These are phyloP conservation scores for Apodemus sylvaticus DNA, from an alignment of 2,113 vertebrate genomes.

Conservation along the genomic window DNA sequence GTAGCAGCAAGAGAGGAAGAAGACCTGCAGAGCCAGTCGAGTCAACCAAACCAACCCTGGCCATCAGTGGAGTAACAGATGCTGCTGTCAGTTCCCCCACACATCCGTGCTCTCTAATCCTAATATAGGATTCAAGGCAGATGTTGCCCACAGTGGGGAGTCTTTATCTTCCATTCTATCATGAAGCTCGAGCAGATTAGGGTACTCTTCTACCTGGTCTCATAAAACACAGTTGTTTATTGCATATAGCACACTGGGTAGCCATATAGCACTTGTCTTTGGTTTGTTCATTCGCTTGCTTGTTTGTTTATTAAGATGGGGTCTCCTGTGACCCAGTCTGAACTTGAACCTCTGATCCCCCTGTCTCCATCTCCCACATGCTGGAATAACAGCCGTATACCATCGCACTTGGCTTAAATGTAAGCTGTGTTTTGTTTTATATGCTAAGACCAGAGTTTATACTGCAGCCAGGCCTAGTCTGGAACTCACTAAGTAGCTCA, in stretches of 20 bases:
- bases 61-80: neutral
- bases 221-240: neutral
- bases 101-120: neutral
- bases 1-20: neutral
- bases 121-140: neutral
- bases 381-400: neutral
- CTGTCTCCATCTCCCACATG: neutral
- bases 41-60: neutral
- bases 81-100: neutral
- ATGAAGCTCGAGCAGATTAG: neutral
- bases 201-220: neutral
- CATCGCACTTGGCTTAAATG: neutral
- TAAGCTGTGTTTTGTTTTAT: neutral
- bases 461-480: neutral
- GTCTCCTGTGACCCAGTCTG: neutral
- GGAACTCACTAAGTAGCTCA: neutral
- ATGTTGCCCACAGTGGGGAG: too few species aligned
- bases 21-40: neutral
- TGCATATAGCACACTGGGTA: too few species aligned
- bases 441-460: neutral
- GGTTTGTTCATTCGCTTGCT: neutral
- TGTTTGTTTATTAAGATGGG: neutral
- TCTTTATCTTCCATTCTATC: neutral
- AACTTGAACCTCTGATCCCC: neutral
- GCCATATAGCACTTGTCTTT: neutral